phyloP scores from a whole-genome alignment of 2,797 vertebrate species.

The Harpagifer antarcticus region DNA sequence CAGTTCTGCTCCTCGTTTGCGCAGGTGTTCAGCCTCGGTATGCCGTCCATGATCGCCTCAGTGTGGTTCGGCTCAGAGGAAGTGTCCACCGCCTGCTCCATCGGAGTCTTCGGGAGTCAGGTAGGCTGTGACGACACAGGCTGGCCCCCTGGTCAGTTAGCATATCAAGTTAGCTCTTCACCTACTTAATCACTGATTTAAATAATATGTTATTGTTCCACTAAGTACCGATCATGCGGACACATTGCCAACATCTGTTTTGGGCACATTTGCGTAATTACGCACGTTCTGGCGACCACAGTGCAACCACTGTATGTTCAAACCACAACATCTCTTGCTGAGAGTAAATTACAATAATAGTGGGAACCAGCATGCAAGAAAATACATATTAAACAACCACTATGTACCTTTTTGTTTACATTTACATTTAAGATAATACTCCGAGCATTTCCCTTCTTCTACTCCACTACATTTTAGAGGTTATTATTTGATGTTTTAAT shows the following conservation, averaged over 20 bases:
- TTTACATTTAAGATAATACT: too few species aligned
- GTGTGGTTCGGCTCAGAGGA: conserved; percentile 97
- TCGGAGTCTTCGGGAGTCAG: conserved; percentile 97
- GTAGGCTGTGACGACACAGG: conserved; percentile 76
- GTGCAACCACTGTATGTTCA: not conserved
- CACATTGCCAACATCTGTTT: not conserved
- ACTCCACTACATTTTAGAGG: too few species aligned
- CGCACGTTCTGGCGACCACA: conserved; percentile 27
- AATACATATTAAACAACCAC: not conserved
- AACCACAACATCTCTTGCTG: not conserved
- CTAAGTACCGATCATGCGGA: not conserved
- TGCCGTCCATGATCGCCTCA: conserved; percentile 94
- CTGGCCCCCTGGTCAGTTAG: not conserved
- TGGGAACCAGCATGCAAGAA: not conserved
- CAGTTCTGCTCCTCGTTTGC: conserved; percentile 91
- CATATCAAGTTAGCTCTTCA: not conserved
- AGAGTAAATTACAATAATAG: too few species aligned
- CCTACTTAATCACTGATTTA: conserved; percentile 16
- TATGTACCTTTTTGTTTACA: not conserved
- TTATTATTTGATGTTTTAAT: too few species aligned
- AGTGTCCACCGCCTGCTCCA: conserved; percentile 97
- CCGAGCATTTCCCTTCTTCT: too few species aligned
- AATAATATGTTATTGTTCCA: not conserved
- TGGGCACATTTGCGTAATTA: conserved; percentile 61
- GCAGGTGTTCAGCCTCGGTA: conserved; percentile 96